Evolutionary conservation across 1,140 invertebrate species (phyloP).

Genomic region (Apolygus lucorum): DNA sequence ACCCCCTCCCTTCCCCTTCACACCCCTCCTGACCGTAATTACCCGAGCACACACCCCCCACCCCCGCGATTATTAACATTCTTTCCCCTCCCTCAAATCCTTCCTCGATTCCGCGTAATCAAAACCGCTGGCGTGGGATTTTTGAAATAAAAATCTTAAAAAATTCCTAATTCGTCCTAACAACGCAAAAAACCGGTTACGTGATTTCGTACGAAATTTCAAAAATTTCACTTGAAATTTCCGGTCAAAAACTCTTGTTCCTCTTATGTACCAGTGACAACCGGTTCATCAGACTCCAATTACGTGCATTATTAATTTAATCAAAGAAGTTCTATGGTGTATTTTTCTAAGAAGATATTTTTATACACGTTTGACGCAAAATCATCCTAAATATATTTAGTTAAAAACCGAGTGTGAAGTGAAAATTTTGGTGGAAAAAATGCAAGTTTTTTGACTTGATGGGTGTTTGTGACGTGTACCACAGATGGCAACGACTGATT

Average conservation of each 20-base stretch:
- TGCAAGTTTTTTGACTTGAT: constrained; percentile 16
- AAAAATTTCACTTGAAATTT: neutral
- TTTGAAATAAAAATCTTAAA: neutral
- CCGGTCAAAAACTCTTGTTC: neutral
- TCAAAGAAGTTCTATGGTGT: constrained; percentile 2
- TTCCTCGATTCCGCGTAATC: neutral
- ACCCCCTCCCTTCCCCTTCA: constrained; percentile 6
- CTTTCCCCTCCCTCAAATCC: constrained; percentile 2
- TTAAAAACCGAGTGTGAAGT: neutral
- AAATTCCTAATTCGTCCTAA: neutral
- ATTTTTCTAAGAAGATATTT: constrained; percentile 18
- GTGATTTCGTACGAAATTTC: too few relatives aligned
- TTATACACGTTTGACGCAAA: neutral
- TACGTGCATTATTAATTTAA: neutral
- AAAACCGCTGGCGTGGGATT: neutral
- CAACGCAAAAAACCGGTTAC: neutral
- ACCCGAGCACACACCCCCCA: neutral
- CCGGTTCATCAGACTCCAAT: neutral
- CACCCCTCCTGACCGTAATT: neutral
- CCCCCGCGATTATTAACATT: neutral
- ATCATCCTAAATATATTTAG: neutral
- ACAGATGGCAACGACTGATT: constrained; percentile 28
- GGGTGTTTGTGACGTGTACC: constrained; percentile 3
- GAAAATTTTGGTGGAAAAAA: neutral
- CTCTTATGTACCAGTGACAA: neutral